phyloP scores from a whole-genome alignment of 2,797 vertebrate species.

The Urosaurus nigricauda region DNA sequence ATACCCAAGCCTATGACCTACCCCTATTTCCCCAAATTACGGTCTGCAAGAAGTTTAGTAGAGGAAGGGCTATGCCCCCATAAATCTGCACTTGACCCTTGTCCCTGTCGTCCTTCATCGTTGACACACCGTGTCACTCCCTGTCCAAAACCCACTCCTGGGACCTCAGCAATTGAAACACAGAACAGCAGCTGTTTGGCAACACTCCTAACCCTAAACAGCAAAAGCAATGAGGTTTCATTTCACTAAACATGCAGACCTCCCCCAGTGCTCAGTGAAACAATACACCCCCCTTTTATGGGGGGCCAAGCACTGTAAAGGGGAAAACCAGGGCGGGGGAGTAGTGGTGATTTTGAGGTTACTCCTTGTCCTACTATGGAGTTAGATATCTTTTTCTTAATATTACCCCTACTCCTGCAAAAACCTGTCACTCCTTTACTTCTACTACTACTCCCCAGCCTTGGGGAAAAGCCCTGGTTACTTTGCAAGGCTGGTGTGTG shows the following conservation, averaged over 20 bases:
- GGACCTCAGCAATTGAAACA: conserved; percentile 72
- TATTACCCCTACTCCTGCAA: too few species aligned
- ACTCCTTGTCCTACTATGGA: too few species aligned
- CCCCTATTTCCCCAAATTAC: conserved; percentile 59
- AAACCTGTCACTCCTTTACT: too few species aligned
- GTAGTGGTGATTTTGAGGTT: too few species aligned
- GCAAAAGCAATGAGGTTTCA: conserved; percentile 74
- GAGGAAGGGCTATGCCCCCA: conserved; percentile 42
- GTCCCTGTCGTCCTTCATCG: conserved; percentile 58
- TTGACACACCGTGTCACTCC: conserved; percentile 58
- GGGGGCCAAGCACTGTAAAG: not conserved
- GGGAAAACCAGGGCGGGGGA: too few species aligned
- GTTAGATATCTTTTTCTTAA: too few species aligned
- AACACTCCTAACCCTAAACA: conserved; percentile 75
- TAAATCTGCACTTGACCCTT: conserved; percentile 53
- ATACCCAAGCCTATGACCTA: conserved; percentile 23
- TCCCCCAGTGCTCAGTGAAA: conserved; percentile 55
- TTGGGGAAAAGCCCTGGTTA: too few species aligned
- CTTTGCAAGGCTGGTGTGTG: too few species aligned
- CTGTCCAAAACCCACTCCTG: conserved; percentile 69
- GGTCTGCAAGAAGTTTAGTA: conserved; percentile 73
- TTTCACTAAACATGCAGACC: conserved; percentile 70
- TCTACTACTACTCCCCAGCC: too few species aligned
- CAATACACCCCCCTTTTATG: conserved; percentile 68
- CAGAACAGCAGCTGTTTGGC: conserved; percentile 82